Conservation (phyloP, 2,113 vertebrate species). For the Peromyscus leucopus region DNA sequence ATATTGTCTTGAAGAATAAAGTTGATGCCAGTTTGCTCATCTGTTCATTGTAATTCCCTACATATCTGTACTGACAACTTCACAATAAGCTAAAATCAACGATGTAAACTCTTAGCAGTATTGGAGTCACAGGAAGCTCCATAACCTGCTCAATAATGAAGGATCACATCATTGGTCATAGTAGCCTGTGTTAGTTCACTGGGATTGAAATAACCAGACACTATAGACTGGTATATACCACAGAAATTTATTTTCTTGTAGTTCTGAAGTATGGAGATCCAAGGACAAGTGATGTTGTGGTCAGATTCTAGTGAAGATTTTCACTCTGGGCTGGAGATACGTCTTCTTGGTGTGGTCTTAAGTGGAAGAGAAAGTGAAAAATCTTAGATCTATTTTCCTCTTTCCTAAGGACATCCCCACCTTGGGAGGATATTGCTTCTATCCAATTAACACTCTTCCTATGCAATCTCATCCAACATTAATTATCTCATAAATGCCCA, state of each 20-base stretch:
- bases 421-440: not conserved
- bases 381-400: not conserved
- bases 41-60: not conserved
- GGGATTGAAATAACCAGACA: not conserved
- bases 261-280: not conserved
- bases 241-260: not conserved
- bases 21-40: not conserved
- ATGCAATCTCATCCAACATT: not conserved
- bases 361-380: not conserved
- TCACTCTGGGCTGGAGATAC: not conserved
- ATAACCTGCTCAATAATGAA: not conserved
- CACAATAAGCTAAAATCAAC: conserved; percentile 21
- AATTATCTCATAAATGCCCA: not conserved
- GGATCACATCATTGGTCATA: not conserved
- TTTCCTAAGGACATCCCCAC: not conserved
- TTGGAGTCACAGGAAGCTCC: not conserved
- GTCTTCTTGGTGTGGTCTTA: not conserved
- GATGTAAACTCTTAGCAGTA: not conserved
- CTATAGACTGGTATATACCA: not conserved
- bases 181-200: not conserved
- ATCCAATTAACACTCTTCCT: not conserved
- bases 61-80: not conserved
- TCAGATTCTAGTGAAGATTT: not conserved
- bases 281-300: not conserved
- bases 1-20: not conserved